Evolutionary conservation across 35 echinoderm and acorn worm species (phyloP).

Genomic region (Antedon bifida): DNA sequence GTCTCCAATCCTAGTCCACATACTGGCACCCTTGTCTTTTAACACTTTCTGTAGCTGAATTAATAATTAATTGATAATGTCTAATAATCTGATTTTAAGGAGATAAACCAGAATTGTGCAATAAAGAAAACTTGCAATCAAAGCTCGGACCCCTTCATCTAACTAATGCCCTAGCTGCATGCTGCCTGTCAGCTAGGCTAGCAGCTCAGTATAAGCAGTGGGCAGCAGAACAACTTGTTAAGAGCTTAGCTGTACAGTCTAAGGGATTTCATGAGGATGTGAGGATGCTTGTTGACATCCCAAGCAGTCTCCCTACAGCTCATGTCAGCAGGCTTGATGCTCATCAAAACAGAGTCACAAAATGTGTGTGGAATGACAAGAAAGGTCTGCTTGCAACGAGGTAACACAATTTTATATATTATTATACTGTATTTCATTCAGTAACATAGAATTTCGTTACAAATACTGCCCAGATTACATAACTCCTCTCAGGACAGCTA

Average conservation of each 20-base stretch:
- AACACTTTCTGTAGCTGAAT: too few species aligned
- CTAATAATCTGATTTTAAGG: neutral
- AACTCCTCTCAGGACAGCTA: too few species aligned
- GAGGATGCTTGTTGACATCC: slow-evolving; percentile 39
- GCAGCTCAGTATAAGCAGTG: slow-evolving; percentile 71
- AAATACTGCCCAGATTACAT: too few species aligned
- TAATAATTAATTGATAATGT: neutral
- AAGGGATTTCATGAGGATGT: neutral
- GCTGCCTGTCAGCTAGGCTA: slow-evolving; percentile 78
- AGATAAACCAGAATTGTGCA: neutral
- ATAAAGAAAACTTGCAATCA: slow-evolving; percentile 4
- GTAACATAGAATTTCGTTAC: too few species aligned
- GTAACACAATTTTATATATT: slow-evolving; percentile 21
- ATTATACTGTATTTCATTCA: neutral
- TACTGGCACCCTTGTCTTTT: too few species aligned
- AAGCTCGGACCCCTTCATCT: slow-evolving; percentile 54
- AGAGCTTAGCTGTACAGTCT: slow-evolving; percentile 53
- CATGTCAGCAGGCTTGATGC: slow-evolving; percentile 48
- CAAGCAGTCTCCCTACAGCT: slow-evolving; percentile 50
- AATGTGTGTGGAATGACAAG: slow-evolving; percentile 36
- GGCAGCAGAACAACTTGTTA: slow-evolving; percentile 93
- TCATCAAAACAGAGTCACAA: slow-evolving; percentile 70
- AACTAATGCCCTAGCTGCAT: slow-evolving; percentile 80
- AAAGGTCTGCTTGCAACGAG: slow-evolving; percentile 68
- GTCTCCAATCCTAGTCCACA: too few species aligned